phyloP scores from a whole-genome alignment of 2,113 vertebrate genomes.

The Atractosteus spatula region DNA sequence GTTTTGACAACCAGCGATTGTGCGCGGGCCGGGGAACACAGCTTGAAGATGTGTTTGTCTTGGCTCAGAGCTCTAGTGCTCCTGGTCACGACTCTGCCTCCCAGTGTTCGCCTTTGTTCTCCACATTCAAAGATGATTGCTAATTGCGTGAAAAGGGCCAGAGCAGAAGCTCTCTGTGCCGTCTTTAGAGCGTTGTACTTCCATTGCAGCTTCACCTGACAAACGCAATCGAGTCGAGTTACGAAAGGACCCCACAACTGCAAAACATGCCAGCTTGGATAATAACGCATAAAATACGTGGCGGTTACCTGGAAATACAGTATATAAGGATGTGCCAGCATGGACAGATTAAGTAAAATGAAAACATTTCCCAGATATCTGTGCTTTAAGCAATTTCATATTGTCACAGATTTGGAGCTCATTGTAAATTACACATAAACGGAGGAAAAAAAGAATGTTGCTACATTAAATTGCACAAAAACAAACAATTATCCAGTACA shows the following conservation, averaged over 20 bases:
- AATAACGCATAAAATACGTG: no score
- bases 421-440: no score
- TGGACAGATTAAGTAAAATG: no score
- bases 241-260: background rate
- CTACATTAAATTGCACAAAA: no score
- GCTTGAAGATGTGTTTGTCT: constrained; percentile 54
- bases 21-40: constrained; percentile 53
- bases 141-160: constrained; percentile 53
- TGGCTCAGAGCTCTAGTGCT: constrained; percentile 42
- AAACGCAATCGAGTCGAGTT: constrained; percentile 41
- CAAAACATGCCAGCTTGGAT: no score
- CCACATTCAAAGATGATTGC: constrained; percentile 49
- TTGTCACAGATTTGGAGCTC: no score
- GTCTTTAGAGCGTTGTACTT: background rate
- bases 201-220: constrained; percentile 50
- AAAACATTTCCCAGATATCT: no score
- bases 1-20: constrained; percentile 65
- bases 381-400: no score
- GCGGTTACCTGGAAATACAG: no score
- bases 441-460: no score
- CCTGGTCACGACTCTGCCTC: constrained; percentile 21
- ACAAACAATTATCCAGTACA: no score
- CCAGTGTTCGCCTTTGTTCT: constrained; percentile 63
- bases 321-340: no score
- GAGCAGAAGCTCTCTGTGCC: constrained; percentile 19